These are phyloP conservation scores for Spatulosminthurus flaviceps DNA, from an alignment of 2,888 invertebrate genomes.

Conservation along the genomic window DNA sequence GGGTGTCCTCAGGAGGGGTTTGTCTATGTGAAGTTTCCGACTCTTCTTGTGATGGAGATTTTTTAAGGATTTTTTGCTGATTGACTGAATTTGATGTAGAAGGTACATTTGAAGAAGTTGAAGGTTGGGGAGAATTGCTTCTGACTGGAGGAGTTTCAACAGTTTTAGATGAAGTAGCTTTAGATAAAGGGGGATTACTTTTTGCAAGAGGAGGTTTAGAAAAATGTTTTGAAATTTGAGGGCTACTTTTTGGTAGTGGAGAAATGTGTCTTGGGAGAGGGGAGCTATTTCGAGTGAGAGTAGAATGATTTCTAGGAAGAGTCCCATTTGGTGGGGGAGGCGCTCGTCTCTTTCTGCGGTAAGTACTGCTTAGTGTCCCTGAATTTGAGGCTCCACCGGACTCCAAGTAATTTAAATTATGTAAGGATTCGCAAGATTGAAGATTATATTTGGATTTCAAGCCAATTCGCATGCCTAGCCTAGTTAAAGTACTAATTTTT, in stretches of 20 bases:
- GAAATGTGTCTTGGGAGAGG: too few species aligned
- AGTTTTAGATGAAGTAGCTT: neutral
- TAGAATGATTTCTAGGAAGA: neutral
- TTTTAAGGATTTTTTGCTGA: neutral
- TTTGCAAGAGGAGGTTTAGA: neutral
- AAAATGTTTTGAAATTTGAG: neutral
- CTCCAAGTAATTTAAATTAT: constrained; percentile 47
- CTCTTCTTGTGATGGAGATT: too few species aligned
- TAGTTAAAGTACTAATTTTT: constrained; percentile 54
- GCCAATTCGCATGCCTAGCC: constrained; percentile 62
- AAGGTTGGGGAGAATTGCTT: too few species aligned
- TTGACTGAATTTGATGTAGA: constrained; percentile 7
- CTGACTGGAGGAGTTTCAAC: too few species aligned
- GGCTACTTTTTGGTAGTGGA: neutral
- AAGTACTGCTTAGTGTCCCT: constrained; percentile 37
- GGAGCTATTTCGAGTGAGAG: neutral
- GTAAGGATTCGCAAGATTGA: constrained; percentile 62
- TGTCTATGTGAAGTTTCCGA: too few species aligned
- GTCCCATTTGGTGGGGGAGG: constrained; percentile 22
- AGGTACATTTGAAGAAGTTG: neutral
- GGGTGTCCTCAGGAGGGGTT: too few species aligned
- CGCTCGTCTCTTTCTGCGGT: constrained; percentile 36
- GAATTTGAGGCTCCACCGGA: neutral
- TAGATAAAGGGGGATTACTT: neutral
- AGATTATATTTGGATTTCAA: constrained; percentile 63